Conservation (phyloP, 2,113 vertebrate species). For the Chrysochloris asiatica region DNA sequence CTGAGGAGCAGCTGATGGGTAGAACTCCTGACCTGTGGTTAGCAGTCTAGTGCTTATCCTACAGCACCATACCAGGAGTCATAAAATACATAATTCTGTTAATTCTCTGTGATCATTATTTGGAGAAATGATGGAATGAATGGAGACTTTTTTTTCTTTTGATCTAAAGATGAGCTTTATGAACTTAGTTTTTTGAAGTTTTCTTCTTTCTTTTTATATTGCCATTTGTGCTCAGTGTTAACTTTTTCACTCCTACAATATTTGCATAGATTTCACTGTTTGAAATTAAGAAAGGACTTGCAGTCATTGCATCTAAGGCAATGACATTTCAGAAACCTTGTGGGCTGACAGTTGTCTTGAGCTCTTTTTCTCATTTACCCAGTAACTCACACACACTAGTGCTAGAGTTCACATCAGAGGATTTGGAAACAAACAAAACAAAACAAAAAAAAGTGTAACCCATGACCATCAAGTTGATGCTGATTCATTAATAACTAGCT, state of each 20-base stretch:
- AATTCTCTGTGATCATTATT: slow-evolving; percentile 1
- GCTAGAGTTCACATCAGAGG: neutral
- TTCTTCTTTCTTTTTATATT: no score
- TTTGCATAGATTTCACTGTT: slow-evolving; percentile 13
- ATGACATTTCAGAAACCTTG: slow-evolving; percentile 7
- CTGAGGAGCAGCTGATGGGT: no score
- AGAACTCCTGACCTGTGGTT: no score
- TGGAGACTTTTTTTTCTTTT: slow-evolving; percentile 16
- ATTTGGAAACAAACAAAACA: neutral
- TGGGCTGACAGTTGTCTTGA: slow-evolving; percentile 20
- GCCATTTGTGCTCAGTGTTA: neutral
- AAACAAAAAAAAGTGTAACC: no score
- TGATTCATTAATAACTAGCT: no score
- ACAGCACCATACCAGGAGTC: no score
- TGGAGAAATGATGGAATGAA: slow-evolving; percentile 43
- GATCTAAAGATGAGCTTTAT: slow-evolving; percentile 18
- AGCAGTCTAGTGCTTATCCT: no score
- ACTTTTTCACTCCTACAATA: neutral
- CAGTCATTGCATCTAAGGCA: neutral
- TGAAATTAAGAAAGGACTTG: neutral
- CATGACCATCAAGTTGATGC: no score
- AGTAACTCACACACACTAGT: neutral
- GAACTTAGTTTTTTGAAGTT: neutral
- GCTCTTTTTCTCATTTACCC: slow-evolving; percentile 45
- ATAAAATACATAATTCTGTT: neutral